Conservation (phyloP, 2,888 invertebrate genomes). For the Tinea trinotella region DNA sequence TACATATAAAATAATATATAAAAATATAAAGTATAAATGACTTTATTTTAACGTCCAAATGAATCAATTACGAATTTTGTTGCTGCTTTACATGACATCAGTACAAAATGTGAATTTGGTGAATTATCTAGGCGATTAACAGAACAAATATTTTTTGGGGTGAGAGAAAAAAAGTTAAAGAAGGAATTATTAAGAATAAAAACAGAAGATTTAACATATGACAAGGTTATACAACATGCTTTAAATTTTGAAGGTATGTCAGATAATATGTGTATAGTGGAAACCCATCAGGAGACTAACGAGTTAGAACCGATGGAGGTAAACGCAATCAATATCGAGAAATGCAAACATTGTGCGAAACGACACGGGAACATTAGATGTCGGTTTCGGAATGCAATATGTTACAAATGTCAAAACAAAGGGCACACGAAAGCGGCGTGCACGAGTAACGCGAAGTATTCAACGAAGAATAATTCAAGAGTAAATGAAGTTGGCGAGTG, state of each 20-base stretch:
- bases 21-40: too few species aligned
- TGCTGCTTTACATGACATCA: constrained; percentile 10
- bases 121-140: constrained; percentile 8
- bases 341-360: constrained; percentile 19
- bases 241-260: constrained; percentile 14
- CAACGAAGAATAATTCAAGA: constrained; percentile 5
- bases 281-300: not conserved
- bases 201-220: not conserved
- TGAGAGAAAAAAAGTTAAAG: not conserved
- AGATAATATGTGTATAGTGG: too few species aligned
- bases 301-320: constrained; percentile 18
- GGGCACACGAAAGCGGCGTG: constrained; percentile 20
- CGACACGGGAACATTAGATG: constrained; percentile 15
- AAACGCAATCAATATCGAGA: constrained; percentile 10
- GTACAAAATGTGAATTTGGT: constrained; percentile 5
- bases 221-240: constrained; percentile 9
- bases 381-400: constrained; percentile 19
- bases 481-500: constrained; percentile 15
- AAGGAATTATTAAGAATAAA: constrained; percentile 4
- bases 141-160: constrained; percentile 16
- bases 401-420: constrained; percentile 19
- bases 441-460: too few species aligned
- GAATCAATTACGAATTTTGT: constrained; percentile 9
- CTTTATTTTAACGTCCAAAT: not conserved
- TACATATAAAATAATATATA: too few species aligned